Evolutionary conservation across 2,888 invertebrate species (phyloP).

Genomic region (Drosophila villosipedis): DNA sequence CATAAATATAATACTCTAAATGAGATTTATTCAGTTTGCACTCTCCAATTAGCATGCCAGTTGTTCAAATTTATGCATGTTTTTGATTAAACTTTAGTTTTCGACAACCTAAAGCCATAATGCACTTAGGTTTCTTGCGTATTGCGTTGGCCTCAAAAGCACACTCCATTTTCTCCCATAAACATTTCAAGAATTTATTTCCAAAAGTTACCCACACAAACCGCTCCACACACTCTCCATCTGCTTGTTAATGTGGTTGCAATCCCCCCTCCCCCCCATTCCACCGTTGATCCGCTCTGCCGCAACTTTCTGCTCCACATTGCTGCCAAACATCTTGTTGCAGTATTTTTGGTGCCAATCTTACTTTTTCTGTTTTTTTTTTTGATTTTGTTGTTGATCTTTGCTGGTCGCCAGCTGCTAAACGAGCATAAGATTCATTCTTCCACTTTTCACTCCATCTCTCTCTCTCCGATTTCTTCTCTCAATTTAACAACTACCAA

Average conservation of each 20-base stretch:
- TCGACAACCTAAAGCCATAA: neutral
- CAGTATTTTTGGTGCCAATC: conserved; percentile 63
- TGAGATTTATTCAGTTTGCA: neutral
- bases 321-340: conserved; percentile 49
- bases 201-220: conserved; percentile 27
- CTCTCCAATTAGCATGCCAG: neutral
- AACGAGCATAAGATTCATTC: conserved; percentile 61
- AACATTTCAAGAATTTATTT: conserved; percentile 44
- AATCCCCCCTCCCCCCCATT: neutral
- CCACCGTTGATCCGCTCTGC: neutral
- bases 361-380: conserved; percentile 23
- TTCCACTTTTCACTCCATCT: conserved; percentile 23
- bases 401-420: conserved; percentile 53
- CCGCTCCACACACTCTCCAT: conserved; percentile 13
- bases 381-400: conserved; percentile 7
- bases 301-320: conserved; percentile 47
- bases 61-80: neutral
- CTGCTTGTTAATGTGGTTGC: conserved; percentile 33
- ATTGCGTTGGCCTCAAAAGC: conserved; percentile 19
- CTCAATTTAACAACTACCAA: conserved; percentile 41
- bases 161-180: conserved; percentile 44
- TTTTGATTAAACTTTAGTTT: conserved; percentile 3
- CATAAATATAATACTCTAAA: neutral
- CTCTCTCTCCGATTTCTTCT: conserved; percentile 13
- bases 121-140: conserved; percentile 30